Percentiles rank a stretch among this genome's conserved stretches.
These are phyloP conservation scores for Pogonophryne albipinna DNA, from an alignment of 2,797 vertebrate genomes.

Conservation along the genomic window DNA sequence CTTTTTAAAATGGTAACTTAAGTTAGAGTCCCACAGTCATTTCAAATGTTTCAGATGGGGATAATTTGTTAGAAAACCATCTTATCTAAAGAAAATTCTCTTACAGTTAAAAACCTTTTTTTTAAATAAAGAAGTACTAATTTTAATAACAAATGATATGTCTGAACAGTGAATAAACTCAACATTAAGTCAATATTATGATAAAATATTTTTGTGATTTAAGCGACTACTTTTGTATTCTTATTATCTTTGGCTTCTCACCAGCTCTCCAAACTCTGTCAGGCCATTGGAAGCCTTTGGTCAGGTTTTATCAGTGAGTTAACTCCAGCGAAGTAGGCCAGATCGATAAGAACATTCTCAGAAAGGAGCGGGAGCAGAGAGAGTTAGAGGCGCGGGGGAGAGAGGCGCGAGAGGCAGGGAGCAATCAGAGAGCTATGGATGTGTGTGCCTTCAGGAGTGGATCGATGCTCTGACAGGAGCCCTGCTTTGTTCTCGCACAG, in stretches of 20 bases:
- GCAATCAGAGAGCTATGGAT: constrained; percentile 89
- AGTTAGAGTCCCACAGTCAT: neutral
- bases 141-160: neutral
- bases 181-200: neutral
- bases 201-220: constrained; percentile 20
- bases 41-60: neutral
- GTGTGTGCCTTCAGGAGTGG: constrained; percentile 92
- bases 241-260: constrained; percentile 54
- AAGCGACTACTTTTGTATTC: neutral
- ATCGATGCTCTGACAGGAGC: constrained; percentile 96
- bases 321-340: constrained; percentile 91
- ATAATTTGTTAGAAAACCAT: too few species aligned
- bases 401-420: constrained; percentile 87
- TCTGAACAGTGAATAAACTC: constrained; percentile 18
- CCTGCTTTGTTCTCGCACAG: constrained; percentile 94
- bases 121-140: neutral
- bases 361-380: constrained; percentile 81
- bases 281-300: constrained; percentile 86
- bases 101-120: too few species aligned
- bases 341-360: constrained; percentile 96
- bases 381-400: constrained; percentile 76
- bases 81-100: too few species aligned
- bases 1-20: neutral
- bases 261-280: constrained; percentile 79
- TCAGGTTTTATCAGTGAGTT: constrained; percentile 92